Conservation (phyloP, 2,888 invertebrate genomes). For the Nudaria mundana region DNA sequence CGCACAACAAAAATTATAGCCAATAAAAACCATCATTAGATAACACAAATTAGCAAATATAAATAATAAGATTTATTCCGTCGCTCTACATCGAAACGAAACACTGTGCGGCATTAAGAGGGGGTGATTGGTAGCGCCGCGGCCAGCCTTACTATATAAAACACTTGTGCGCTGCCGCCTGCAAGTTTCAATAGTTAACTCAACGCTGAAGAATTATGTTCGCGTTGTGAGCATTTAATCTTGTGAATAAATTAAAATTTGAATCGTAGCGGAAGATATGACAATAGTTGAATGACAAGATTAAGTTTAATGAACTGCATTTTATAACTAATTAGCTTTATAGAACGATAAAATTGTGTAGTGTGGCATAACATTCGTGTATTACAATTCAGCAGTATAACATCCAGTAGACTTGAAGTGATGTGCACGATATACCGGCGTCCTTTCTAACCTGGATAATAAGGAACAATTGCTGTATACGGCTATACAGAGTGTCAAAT, state of each 20-base stretch:
- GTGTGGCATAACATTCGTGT: constrained; percentile 36
- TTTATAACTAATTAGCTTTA: constrained; percentile 29
- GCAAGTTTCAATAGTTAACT: constrained; percentile 80
- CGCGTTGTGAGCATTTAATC: constrained; percentile 68
- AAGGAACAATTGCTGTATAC: constrained; percentile 50
- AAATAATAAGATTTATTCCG: too few relatives aligned
- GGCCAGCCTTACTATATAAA: constrained; percentile 71
- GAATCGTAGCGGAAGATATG: constrained; percentile 61
- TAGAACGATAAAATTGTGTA: constrained; percentile 52
- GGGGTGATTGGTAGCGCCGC: constrained; percentile 43
- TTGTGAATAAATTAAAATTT: constrained; percentile 50
- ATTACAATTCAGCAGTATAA: constrained; percentile 16
- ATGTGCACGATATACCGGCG: constrained; percentile 56
- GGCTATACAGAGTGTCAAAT: constrained; percentile 54
- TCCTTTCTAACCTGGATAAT: constrained; percentile 67
- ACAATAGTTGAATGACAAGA: constrained; percentile 47
- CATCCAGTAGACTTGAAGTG: constrained; percentile 38
- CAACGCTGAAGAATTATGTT: constrained; percentile 68
- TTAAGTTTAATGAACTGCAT: constrained; percentile 33
- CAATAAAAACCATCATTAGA: not conserved
- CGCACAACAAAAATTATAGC: too few relatives aligned
- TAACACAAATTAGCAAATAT: not conserved
- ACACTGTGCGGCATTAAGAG: constrained; percentile 30
- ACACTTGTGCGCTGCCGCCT: constrained; percentile 76
- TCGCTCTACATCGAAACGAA: too few relatives aligned